phyloP scores from a whole-genome alignment of 2,888 invertebrate genomes.

The Plebejus anna region DNA sequence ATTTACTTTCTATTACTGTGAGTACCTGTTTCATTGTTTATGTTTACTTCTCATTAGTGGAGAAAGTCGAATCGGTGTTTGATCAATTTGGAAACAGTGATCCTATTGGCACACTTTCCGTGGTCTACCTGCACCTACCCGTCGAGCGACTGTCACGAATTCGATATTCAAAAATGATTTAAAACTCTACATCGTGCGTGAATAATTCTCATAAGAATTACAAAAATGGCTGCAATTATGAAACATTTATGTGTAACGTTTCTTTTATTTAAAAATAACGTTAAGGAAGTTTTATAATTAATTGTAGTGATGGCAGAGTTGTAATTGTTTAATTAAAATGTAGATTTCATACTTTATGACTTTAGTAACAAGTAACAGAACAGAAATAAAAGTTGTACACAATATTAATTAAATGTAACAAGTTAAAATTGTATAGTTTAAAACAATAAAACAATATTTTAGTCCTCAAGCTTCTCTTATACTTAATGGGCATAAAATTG shows the following conservation, averaged over 20 bases:
- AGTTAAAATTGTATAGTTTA: too few species aligned
- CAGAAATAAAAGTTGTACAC: neutral
- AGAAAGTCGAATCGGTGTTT: conserved; percentile 55
- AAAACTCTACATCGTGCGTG: conserved; percentile 31
- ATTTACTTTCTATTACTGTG: conserved; percentile 78
- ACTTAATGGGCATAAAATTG: too few species aligned
- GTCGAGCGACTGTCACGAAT: conserved; percentile 36
- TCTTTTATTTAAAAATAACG: neutral
- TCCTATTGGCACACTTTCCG: conserved; percentile 41
- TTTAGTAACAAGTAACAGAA: neutral
- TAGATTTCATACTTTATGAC: conserved; percentile 5
- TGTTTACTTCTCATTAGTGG: conserved; percentile 50
- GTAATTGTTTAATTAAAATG: neutral
- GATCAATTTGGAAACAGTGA: conserved; percentile 40
- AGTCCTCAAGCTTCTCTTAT: too few species aligned
- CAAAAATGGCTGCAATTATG: neutral
- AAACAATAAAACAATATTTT: too few species aligned
- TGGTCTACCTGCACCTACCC: conserved; percentile 38
- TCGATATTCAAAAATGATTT: conserved; percentile 35
- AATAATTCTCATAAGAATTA: neutral
- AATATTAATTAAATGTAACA: too few species aligned
- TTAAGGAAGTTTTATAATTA: neutral
- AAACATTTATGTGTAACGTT: neutral
- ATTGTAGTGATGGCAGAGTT: conserved; percentile 4
- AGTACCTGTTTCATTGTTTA: conserved; percentile 72